Conservation (phyloP, 2,113 vertebrate genomes). For the Petrocephalus microphthalmus region DNA sequence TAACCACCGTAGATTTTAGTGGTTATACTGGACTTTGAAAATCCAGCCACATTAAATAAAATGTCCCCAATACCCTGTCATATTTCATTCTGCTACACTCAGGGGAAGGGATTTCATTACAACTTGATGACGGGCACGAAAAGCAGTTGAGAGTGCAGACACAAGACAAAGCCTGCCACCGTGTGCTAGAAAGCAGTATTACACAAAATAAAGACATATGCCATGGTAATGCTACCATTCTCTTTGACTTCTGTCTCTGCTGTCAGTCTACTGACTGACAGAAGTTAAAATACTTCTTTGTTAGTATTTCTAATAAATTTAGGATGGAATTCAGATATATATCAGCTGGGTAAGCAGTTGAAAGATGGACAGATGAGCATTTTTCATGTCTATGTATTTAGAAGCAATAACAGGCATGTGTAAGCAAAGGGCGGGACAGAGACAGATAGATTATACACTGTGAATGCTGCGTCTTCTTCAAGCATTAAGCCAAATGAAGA, state of each 20-base stretch:
- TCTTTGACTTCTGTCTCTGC: neutral
- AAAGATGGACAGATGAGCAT: neutral
- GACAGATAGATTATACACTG: neutral
- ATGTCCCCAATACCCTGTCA: neutral
- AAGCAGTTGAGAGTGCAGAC: neutral
- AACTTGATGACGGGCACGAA: neutral
- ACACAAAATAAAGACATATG: neutral
- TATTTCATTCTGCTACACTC: neutral
- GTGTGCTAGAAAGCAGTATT: conserved; percentile 17
- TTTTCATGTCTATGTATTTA: neutral
- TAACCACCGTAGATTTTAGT: neutral
- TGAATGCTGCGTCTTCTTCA: neutral
- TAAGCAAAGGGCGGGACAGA: neutral
- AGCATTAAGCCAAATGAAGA: neutral
- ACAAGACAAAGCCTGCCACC: conserved; percentile 24
- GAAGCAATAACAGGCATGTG: neutral
- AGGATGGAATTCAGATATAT: neutral
- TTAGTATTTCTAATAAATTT: neutral
- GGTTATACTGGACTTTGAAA: neutral
- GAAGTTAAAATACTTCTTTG: neutral
- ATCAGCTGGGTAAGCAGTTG: neutral
- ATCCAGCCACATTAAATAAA: neutral
- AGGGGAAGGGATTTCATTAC: neutral
- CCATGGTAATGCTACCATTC: neutral
- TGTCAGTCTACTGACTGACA: neutral